phyloP scores from a whole-genome alignment of 2,797 vertebrate species.

The Amblyopsis hoosieri region DNA sequence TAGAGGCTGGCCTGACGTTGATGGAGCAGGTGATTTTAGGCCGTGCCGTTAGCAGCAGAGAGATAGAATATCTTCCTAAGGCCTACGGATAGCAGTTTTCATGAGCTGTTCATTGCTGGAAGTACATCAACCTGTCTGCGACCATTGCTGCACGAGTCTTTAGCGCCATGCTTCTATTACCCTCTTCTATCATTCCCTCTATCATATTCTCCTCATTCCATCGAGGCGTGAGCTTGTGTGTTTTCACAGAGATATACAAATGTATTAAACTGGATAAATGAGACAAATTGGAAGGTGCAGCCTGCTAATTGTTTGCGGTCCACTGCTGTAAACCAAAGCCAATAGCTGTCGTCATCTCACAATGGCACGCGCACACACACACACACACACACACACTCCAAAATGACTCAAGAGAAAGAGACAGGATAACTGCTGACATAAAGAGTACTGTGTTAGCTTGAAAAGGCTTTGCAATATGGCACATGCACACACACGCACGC shows the following conservation, averaged over 20 bases:
- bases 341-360: constrained; percentile 34
- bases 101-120: constrained; percentile 83
- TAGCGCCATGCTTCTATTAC: constrained; percentile 67
- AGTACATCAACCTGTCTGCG: constrained; percentile 84
- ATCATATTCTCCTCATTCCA: constrained; percentile 36
- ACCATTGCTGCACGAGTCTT: constrained; percentile 65
- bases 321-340: constrained; percentile 49
- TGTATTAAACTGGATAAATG: constrained; percentile 58
- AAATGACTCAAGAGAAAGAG: background rate
- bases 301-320: constrained; percentile 62
- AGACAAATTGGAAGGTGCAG: constrained; percentile 51
- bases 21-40: constrained; percentile 84
- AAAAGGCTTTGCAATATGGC: background rate
- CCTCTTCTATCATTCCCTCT: constrained; percentile 59
- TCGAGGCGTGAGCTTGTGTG: constrained; percentile 25
- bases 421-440: background rate
- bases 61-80: constrained; percentile 83
- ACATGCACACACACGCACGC: constrained; percentile 1
- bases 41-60: constrained; percentile 72
- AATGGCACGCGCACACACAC: background rate
- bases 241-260: constrained; percentile 41
- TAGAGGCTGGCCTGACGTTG: constrained; percentile 76
- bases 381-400: background rate
- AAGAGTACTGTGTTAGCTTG: background rate
- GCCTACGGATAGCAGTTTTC: constrained; percentile 82